Base-by-base conservation (phyloP, 2,797 vertebrate genomes). In the Botia almorhae region DNA sequence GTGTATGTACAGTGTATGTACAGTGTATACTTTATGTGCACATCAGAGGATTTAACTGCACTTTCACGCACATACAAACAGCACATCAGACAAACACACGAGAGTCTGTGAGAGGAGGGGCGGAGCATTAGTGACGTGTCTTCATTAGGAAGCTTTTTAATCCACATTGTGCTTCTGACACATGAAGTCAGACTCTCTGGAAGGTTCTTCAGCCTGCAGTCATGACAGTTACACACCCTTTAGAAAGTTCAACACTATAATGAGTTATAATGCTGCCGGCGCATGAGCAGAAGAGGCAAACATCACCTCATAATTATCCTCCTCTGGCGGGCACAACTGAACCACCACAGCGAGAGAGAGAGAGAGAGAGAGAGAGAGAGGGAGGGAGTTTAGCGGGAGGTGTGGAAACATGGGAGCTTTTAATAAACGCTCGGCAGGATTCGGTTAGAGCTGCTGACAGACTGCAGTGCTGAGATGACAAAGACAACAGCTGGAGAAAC, bases 131-230 rank as follows among this genome's bases (percentile, higher is more conserved):
- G 58, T 63, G 63, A 19, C 23, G 76, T 29, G 51, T 19, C 19
- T 7, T 64, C 43, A 67, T 43, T 19, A 2, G 4, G 29, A 29
- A 29, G 29, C 29, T 29, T 29, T 29, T 29, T 29, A 26, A 82
- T 26, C 51, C 26, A 64, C 14, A 75, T 33, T 79, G 3, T 69
- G n/a, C n/a, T 19, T 53, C 53, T 48, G 19, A 80, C 51, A 56
- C 48, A 70, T 7, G 64, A 50, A 56, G 39, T 77, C 70, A 74
- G 46, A 50, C 58, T 56, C 53, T 51, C 71, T 29, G 33, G 23
- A 33, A 82, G 74, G 81, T 78, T 78, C 74, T 84, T 81, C 58
- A 69, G 50, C 69, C 78, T 81, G 60, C 77, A 73, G 78, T 69
- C 4, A 64, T 78, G 53, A 43, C 23, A 78, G 63, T 82, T 61